phyloP scores from a whole-genome alignment of 2,113 vertebrate species.

The Danionella cerebrum region DNA sequence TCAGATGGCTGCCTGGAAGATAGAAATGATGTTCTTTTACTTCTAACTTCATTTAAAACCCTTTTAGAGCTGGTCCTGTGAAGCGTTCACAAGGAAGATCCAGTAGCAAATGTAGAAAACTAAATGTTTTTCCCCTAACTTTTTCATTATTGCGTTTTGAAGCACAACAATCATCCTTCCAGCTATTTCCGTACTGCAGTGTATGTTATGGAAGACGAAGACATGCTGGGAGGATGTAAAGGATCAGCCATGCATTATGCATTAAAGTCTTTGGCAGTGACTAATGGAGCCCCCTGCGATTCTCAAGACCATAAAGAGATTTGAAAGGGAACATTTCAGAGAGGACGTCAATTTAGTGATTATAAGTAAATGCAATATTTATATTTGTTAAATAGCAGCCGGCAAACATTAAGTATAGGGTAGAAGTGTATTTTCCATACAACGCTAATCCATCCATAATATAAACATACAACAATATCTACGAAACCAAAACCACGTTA shows the following conservation, averaged over 20 bases:
- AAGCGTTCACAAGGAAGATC: neutral
- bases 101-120: neutral
- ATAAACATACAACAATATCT: too few species aligned
- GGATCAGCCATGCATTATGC: conserved; percentile 29
- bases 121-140: neutral
- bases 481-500: too few species aligned
- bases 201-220: conserved; percentile 21
- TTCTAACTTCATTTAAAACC: conserved; percentile 1
- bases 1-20: neutral
- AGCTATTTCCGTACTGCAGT: conserved; percentile 31
- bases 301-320: conserved; percentile 19
- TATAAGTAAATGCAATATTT: conserved; percentile 11
- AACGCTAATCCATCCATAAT: too few species aligned
- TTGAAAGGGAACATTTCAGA: neutral
- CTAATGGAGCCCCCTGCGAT: conserved; percentile 25
- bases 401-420: too few species aligned
- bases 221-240: conserved; percentile 6
- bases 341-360: neutral
- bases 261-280: conserved; percentile 17
- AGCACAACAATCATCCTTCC: conserved; percentile 18
- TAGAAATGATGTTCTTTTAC: neutral
- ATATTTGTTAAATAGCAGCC: neutral
- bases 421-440: too few species aligned
- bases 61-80: neutral
- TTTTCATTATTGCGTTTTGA: conserved; percentile 6